These are phyloP conservation scores for Champsocephalus gunnari DNA, from an alignment of 2,797 vertebrate species.

Conservation along the genomic window DNA sequence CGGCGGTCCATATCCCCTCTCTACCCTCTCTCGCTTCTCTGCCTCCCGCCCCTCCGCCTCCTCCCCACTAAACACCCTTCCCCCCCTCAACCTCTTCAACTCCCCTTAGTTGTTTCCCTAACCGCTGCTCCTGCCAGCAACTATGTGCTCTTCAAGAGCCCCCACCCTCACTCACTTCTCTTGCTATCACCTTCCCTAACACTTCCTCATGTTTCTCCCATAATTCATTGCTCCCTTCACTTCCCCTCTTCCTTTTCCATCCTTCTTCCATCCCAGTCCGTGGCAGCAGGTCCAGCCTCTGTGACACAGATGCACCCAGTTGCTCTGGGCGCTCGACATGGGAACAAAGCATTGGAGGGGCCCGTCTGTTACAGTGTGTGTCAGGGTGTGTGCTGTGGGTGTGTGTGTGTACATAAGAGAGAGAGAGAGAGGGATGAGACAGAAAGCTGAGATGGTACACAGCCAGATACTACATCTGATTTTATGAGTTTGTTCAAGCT, in stretches of 20 bases:
- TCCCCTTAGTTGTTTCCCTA: constrained; percentile 61
- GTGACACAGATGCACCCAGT: constrained; percentile 78
- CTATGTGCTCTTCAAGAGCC: constrained; percentile 42
- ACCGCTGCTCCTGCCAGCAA: constrained; percentile 58
- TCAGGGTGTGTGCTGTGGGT: constrained; percentile 34
- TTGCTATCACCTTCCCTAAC: constrained; percentile 67
- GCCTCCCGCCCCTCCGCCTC: constrained; percentile 52
- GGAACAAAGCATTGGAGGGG: constrained; percentile 78
- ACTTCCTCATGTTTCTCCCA: constrained; percentile 54
- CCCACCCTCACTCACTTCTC: constrained; percentile 40
- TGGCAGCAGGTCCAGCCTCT: constrained; percentile 83
- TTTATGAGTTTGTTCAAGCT: constrained; percentile 41
- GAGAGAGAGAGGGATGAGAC: constrained; percentile 23
- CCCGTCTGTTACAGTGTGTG: constrained; percentile 72
- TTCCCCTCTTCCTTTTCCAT: constrained; percentile 41
- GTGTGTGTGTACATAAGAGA: constrained; percentile 23
- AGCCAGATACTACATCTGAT: constrained; percentile 41
- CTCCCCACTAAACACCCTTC: constrained; percentile 47
- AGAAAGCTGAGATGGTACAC: constrained; percentile 21
- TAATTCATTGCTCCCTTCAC: constrained; percentile 44
- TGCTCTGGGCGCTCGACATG: constrained; percentile 71
- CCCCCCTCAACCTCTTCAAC: constrained; percentile 59
- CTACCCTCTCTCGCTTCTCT: constrained; percentile 74
- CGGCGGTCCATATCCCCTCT: constrained; percentile 79
- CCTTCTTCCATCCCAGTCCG: constrained; percentile 58